phyloP scores from a whole-genome alignment of 2,888 invertebrate species.

The Plemyria rubiginata region DNA sequence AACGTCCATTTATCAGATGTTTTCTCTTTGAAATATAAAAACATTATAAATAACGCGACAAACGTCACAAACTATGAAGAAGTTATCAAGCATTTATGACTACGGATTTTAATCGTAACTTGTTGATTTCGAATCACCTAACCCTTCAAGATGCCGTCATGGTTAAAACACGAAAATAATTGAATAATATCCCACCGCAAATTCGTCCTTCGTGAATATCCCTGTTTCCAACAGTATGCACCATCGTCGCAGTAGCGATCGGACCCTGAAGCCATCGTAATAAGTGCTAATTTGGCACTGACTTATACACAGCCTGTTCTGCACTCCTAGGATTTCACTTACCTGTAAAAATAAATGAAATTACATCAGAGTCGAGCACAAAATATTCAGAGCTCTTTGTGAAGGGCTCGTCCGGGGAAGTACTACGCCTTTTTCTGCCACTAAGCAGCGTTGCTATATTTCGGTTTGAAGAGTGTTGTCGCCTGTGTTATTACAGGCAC shows the following conservation, averaged over 20 bases:
- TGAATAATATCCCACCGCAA: conserved; percentile 37
- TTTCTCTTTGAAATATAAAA: not conserved
- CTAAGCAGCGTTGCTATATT: too few species aligned
- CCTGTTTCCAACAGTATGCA: conserved; percentile 55
- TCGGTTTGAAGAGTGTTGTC: too few species aligned
- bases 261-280: conserved; percentile 52
- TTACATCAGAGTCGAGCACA: too few species aligned
- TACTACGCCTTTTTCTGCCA: too few species aligned
- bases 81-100: not conserved
- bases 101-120: not conserved
- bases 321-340: conserved; percentile 15
- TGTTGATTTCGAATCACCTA: not conserved
- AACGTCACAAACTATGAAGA: too few species aligned
- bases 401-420: too few species aligned
- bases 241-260: conserved; percentile 51
- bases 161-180: not conserved
- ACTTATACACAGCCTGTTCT: conserved; percentile 39
- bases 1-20: not conserved
- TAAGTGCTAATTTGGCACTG: conserved; percentile 60
- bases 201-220: conserved; percentile 45
- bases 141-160: not conserved
- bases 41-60: too few species aligned
- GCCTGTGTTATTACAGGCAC: too few species aligned
- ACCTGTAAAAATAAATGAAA: conserved; percentile 26
- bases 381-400: too few species aligned